Percentiles rank a stretch among this genome's conserved stretches.
These are phyloP conservation scores for Pedetes capensis DNA, from an alignment of 2,113 vertebrate species.

Conservation along the genomic window DNA sequence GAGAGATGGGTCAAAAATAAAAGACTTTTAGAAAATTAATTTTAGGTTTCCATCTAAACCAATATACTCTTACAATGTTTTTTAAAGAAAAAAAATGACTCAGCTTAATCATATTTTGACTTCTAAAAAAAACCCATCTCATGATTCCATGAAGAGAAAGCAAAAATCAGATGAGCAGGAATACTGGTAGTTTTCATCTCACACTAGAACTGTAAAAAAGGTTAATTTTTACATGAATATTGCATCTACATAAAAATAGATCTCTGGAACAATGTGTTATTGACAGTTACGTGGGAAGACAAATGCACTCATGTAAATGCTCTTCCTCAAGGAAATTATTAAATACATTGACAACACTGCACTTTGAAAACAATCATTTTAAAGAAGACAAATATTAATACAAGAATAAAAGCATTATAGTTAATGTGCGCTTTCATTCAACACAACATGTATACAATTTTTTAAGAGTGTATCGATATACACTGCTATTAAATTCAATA, in stretches of 20 bases:
- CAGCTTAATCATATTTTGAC: conserved; percentile 61
- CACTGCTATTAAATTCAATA: neutral
- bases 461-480: neutral
- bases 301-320: conserved; percentile 51
- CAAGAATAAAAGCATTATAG: conserved; percentile 2
- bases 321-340: conserved; percentile 56
- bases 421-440: conserved; percentile 22
- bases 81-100: conserved; percentile 47
- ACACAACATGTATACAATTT: neutral
- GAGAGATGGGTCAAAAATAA: neutral
- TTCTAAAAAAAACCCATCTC: conserved; percentile 37
- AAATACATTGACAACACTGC: conserved; percentile 48
- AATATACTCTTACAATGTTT: conserved; percentile 27
- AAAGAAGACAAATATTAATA: conserved; percentile 44
- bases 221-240: conserved; percentile 74
- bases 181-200: conserved; percentile 54
- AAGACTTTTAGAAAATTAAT: conserved; percentile 31
- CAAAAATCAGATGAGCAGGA: conserved; percentile 52
- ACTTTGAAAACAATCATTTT: conserved; percentile 58
- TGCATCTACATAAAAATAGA: conserved; percentile 66
- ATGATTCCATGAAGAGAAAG: conserved; percentile 44
- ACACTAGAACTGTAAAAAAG: conserved; percentile 64
- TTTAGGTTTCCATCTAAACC: conserved; percentile 39
- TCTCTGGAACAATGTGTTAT: conserved; percentile 68
- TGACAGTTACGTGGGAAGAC: conserved; percentile 65